Percentiles rank a stretch among this genome's conserved stretches.
phyloP scores from a whole-genome alignment of 2,797 vertebrate genomes.

The Acrocephalus scirpaceus region DNA sequence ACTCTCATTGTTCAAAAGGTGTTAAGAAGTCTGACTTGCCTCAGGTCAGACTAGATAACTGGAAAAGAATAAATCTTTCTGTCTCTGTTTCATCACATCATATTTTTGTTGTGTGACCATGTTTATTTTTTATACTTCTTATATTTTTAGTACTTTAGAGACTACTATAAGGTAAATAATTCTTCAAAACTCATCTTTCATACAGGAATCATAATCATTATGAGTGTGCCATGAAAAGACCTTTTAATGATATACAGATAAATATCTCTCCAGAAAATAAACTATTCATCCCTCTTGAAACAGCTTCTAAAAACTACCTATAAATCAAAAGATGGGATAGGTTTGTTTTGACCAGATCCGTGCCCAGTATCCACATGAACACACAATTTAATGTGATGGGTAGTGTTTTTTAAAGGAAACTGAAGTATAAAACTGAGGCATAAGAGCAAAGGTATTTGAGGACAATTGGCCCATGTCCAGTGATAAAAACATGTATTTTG shows the following conservation, averaged over 20 bases:
- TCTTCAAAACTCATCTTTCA: background rate
- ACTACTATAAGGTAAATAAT: background rate
- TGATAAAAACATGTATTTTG: background rate
- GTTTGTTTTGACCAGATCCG: background rate
- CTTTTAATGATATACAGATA: background rate
- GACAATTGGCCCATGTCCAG: background rate
- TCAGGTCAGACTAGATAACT: background rate
- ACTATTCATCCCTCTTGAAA: background rate
- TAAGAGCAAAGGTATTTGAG: background rate
- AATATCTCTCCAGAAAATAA: background rate
- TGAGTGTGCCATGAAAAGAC: background rate
- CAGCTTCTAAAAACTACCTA: background rate
- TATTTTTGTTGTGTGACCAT: background rate
- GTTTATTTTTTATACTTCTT: background rate
- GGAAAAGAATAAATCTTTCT: background rate
- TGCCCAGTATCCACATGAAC: background rate
- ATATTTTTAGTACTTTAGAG: background rate
- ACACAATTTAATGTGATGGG: background rate
- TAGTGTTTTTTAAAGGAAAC: background rate
- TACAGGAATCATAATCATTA: background rate
- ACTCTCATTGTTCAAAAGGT: background rate
- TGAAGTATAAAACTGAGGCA: background rate
- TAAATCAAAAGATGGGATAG: background rate
- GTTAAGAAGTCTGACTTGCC: background rate
- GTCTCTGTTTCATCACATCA: background rate